phyloP scores from a whole-genome alignment of 2,888 invertebrate genomes.

The Mechanitis mazaeus region DNA sequence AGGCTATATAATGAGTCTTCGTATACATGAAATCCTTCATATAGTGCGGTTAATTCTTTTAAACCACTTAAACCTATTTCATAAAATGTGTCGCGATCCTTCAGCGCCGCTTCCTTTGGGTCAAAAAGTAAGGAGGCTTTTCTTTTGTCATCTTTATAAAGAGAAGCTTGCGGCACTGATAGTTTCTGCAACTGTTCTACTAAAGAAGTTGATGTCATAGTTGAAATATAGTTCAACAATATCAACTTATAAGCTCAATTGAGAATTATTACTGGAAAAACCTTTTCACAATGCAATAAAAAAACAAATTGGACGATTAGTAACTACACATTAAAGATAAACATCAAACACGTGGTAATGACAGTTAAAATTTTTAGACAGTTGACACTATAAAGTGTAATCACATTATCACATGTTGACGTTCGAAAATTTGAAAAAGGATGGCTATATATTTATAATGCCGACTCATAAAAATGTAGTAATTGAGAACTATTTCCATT shows the following conservation, averaged over 20 bases:
- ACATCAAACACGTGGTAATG: not conserved
- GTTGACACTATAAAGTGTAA: too few relatives aligned
- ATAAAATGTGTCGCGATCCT: slow-evolving; percentile 89
- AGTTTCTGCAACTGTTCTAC: slow-evolving; percentile 86
- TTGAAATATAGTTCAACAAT: slow-evolving; percentile 12
- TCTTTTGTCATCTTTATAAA: slow-evolving; percentile 81
- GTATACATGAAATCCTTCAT: slow-evolving; percentile 84
- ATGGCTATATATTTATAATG: too few relatives aligned
- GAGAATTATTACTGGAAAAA: too few relatives aligned
- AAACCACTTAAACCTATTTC: slow-evolving; percentile 92
- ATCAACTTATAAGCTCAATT: not conserved
- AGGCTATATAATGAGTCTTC: slow-evolving; percentile 85
- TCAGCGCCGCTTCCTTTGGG: slow-evolving; percentile 90
- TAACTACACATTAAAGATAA: slow-evolving; percentile 4
- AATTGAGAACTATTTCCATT: too few relatives aligned
- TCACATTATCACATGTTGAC: too few relatives aligned
- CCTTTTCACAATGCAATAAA: too few relatives aligned
- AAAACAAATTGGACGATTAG: too few relatives aligned
- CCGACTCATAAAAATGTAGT: too few relatives aligned
- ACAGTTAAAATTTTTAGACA: not conserved
- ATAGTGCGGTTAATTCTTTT: slow-evolving; percentile 85
- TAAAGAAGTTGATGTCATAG: slow-evolving; percentile 80
- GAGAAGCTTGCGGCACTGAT: slow-evolving; percentile 83
- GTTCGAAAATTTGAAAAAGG: too few relatives aligned
- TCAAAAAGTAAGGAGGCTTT: slow-evolving; percentile 92